phyloP scores from a whole-genome alignment of 2,113 vertebrate species.

The Thalassoma bifasciatum region DNA sequence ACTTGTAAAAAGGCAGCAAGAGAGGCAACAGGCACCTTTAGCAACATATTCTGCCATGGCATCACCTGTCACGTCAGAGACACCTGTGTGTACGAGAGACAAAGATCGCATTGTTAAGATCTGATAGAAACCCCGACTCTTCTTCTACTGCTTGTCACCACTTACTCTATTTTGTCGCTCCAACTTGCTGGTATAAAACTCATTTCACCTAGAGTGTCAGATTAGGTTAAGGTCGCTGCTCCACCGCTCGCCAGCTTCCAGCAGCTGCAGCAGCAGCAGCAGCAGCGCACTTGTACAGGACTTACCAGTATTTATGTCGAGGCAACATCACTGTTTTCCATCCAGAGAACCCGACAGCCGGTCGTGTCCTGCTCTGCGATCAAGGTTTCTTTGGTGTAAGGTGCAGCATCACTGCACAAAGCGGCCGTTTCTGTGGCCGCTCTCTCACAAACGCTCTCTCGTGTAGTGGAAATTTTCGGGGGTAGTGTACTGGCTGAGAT shows the following conservation, averaged over 20 bases:
- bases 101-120: slow-evolving; percentile 39
- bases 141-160: not conserved
- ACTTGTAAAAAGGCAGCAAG: not conserved
- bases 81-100: slow-evolving; percentile 59
- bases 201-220: slow-evolving; percentile 78
- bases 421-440: slow-evolving; percentile 51
- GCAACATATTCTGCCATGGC: slow-evolving; percentile 62
- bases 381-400: slow-evolving; percentile 55
- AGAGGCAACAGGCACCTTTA: slow-evolving; percentile 66
- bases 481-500: slow-evolving; percentile 72
- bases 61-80: slow-evolving; percentile 70
- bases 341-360: slow-evolving; percentile 47
- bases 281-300: slow-evolving; percentile 80
- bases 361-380: slow-evolving; percentile 48
- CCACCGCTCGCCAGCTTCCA: slow-evolving; percentile 51
- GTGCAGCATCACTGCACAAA: slow-evolving; percentile 61
- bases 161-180: slow-evolving; percentile 6
- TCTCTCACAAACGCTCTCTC: slow-evolving; percentile 59
- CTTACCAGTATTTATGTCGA: slow-evolving; percentile 82
- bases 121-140: not conserved
- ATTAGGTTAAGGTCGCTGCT: slow-evolving; percentile 80
- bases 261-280: slow-evolving; percentile 70
- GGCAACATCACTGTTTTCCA: slow-evolving; percentile 72
- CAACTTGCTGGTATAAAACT: slow-evolving; percentile 63
- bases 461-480: slow-evolving; percentile 73